Evolutionary conservation across 2,113 vertebrate species (phyloP).

Genomic region (Heterotilapia buettikoferi): DNA sequence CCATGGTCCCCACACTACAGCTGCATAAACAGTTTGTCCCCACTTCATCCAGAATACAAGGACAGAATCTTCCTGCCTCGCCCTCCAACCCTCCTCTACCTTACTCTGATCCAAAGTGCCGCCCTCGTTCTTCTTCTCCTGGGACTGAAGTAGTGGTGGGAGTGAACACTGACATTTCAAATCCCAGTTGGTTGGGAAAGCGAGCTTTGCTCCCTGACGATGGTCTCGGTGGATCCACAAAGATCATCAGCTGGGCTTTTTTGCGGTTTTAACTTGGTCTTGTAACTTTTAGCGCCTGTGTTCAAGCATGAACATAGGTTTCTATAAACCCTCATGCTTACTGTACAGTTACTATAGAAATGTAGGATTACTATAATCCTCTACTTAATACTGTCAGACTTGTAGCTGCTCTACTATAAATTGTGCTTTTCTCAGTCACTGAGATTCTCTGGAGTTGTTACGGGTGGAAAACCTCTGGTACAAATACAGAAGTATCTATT

Average conservation of each 20-base stretch:
- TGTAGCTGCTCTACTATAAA: background rate
- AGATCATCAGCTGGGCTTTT: background rate
- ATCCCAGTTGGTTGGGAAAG: background rate
- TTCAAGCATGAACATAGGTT: background rate
- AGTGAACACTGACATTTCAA: background rate
- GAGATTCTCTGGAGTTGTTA: background rate
- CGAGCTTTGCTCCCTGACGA: background rate
- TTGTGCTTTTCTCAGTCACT: background rate
- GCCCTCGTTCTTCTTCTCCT: background rate
- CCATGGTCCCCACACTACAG: background rate
- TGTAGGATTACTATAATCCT: constrained; percentile 28
- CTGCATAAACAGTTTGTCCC: background rate
- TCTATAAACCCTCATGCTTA: background rate
- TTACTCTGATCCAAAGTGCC: background rate
- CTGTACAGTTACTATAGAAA: constrained; percentile 3
- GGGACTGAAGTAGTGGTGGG: background rate
- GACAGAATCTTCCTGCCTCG: background rate
- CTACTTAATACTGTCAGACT: background rate
- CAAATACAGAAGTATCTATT: background rate
- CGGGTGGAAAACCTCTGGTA: background rate
- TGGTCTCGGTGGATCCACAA: background rate
- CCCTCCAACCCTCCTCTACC: background rate
- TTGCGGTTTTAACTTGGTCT: background rate
- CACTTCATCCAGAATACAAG: background rate
- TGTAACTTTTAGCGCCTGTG: background rate